A percentile compares a stretch with the other conserved stretches of the same genome.
phyloP scores from a whole-genome alignment of 2,888 invertebrate genomes.

The Ennomos quercinarius region DNA sequence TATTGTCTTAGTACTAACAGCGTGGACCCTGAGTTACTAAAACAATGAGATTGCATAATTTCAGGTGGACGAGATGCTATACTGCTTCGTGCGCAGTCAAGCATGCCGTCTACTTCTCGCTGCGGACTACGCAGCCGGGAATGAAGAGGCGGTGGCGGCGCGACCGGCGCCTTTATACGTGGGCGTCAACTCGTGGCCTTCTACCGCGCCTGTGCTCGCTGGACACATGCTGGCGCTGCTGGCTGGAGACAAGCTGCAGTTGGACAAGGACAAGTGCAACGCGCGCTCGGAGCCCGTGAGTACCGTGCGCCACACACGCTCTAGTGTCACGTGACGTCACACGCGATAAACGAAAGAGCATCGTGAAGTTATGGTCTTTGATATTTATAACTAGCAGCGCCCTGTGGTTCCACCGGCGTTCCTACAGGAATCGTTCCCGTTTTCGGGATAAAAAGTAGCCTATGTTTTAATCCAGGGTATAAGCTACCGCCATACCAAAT shows the following conservation, averaged over 20 bases:
- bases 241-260: constrained; percentile 74
- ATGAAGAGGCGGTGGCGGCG: constrained; percentile 41
- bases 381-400: too few relatives aligned
- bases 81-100: constrained; percentile 90
- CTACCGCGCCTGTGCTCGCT: constrained; percentile 84
- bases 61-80: constrained; percentile 90
- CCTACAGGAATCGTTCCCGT: too few relatives aligned
- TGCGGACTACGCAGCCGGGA: constrained; percentile 68
- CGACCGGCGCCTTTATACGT: constrained; percentile 54
- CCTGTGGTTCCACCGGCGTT: too few relatives aligned
- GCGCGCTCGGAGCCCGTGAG: constrained; percentile 50
- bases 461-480: too few relatives aligned
- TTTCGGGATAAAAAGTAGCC: too few relatives aligned
- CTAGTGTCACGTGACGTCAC: too few relatives aligned
- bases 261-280: constrained; percentile 55
- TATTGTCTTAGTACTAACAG: too few relatives aligned
- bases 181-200: constrained; percentile 78
- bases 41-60: too few relatives aligned
- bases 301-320: constrained; percentile 6
- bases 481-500: too few relatives aligned
- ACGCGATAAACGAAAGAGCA: too few relatives aligned
- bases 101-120: constrained; percentile 88
- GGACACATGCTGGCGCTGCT: constrained; percentile 87
- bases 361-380: too few relatives aligned
- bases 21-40: too few relatives aligned